Percentiles rank a stretch among this genome's conserved stretches.
phyloP scores from a whole-genome alignment of 2,888 invertebrate genomes.

The Andrena haemorrhoa region DNA sequence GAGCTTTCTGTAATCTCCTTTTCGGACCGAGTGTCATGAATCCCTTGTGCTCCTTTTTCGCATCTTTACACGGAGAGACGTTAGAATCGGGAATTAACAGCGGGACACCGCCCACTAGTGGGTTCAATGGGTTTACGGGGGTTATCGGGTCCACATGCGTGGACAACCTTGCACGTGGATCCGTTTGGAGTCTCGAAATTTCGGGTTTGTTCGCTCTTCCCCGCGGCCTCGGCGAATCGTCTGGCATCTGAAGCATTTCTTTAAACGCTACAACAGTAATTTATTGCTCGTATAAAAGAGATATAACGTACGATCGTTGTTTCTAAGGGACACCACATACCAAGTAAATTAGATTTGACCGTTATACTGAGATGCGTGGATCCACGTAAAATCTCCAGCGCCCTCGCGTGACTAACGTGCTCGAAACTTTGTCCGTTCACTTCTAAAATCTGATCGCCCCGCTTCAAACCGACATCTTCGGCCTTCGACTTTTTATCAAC shows the following conservation, averaged over 20 bases:
- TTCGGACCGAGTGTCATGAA: constrained; percentile 97
- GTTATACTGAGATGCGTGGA: constrained; percentile 98
- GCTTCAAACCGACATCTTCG: constrained; percentile 97
- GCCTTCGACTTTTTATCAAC: constrained; percentile 97
- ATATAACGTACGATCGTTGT: constrained; percentile 21
- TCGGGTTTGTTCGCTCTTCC: constrained; percentile 86
- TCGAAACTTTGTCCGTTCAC: constrained; percentile 99
- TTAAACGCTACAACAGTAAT: constrained; percentile 86
- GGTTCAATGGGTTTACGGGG: constrained; percentile 77
- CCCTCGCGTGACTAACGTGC: constrained; percentile 95
- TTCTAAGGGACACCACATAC: constrained; percentile 80
- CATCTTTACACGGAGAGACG: constrained; percentile 84
- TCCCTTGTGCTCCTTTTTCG: constrained; percentile 88
- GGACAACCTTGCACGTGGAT: constrained; percentile 91
- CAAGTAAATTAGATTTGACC: constrained; percentile 97
- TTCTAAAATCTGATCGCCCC: constrained; percentile 99
- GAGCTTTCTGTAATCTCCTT: constrained; percentile 92
- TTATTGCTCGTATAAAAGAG: constrained; percentile 47
- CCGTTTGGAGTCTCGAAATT: constrained; percentile 85
- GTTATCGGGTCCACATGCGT: constrained; percentile 89
- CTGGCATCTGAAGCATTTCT: constrained; percentile 91
- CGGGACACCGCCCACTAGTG: constrained; percentile 81
- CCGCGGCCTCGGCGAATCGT: constrained; percentile 92
- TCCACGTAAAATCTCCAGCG: constrained; percentile 96
- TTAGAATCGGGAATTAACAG: constrained; percentile 81